phyloP scores from a whole-genome alignment of 2,888 invertebrate genomes.

The Thereva unica region DNA sequence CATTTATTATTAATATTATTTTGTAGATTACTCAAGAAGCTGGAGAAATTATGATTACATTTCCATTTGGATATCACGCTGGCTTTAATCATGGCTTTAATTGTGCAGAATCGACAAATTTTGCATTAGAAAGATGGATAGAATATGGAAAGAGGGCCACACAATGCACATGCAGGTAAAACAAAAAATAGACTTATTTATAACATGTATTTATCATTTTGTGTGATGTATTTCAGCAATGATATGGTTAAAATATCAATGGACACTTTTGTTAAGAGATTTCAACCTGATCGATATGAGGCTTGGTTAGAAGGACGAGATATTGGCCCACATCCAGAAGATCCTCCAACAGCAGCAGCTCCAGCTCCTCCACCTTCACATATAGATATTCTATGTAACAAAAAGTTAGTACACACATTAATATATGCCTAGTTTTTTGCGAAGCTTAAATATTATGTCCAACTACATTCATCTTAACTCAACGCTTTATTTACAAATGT shows the following conservation, averaged over 20 bases:
- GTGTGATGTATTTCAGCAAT: constrained; percentile 61
- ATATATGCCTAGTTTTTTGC: not conserved
- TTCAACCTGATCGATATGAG: constrained; percentile 85
- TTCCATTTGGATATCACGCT: constrained; percentile 98
- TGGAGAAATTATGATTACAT: constrained; percentile 99
- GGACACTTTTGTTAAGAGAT: constrained; percentile 96
- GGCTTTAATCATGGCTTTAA: constrained; percentile 99
- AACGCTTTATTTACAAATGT: too few species aligned
- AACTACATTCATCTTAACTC: too few species aligned
- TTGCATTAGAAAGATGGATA: constrained; percentile 96
- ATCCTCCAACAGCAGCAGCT: constrained; percentile 68
- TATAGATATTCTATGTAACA: constrained; percentile 78
- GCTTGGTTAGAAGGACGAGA: constrained; percentile 90
- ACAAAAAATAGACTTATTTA: constrained; percentile 5
- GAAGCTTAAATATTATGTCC: too few species aligned
- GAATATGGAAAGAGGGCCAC: constrained; percentile 94
- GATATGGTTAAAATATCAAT: constrained; percentile 99
- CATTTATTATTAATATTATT: constrained; percentile 4
- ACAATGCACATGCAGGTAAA: constrained; percentile 77
- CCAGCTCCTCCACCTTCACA: constrained; percentile 82
- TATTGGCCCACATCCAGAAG: constrained; percentile 91
- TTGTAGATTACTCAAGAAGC: constrained; percentile 86
- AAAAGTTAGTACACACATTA: constrained; percentile 63
- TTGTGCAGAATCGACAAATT: constrained; percentile 98
- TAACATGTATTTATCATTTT: constrained; percentile 40